Evolutionary conservation across 2,888 invertebrate species (phyloP), one percentile per base, ranked within the genome.

Genomic region (Harpagoxenus sublaevis): DNA sequence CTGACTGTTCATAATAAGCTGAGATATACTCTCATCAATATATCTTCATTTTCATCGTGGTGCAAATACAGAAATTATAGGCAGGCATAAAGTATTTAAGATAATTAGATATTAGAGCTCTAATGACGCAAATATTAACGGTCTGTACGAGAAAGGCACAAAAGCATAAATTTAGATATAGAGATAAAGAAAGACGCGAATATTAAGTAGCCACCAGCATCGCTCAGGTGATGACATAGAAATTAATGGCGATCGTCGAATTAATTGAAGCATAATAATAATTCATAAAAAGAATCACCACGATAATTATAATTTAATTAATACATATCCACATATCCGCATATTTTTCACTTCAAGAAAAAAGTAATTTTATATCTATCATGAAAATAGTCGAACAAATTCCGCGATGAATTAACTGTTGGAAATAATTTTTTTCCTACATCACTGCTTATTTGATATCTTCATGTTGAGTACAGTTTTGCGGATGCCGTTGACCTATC

Each of bases 381-480:
- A 73, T 48, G 23, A 77, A 73, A 84, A 51, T 42, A 78, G 45
- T 53, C 68, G 48, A 79, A 86, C 74, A 83, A 57, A 78, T 83
- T 83, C 31, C 55, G 39, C 62, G 75, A 71, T 70, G 55, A 81
- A 45, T 62, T 74, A 77, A 65, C 45, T 57, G 68, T 83, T 62
- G 31, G 53, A 31, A 79, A 73, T 57, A 63, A 31, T 12, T 82
- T 55, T 42, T 75, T 35, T 28, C 53, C 51, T 65, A 68, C 83
- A 63, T 88, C 74, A 73, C 73, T 51, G 45, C 48, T 66, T 1
- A 55, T 55, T 81, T 78, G 51, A 78, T 70, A 86, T 74, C 66
- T 79, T 83, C 60, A 83, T 74, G 82, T 74, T 78, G 77, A 70
- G 60, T 73, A 23, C 73, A 79, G 77, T 73, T 79, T 75, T 68